A percentile compares a stretch with the other conserved stretches of the same genome.
phyloP scores from a whole-genome alignment of 2,888 invertebrate species.

The Nomada ferruginata region DNA sequence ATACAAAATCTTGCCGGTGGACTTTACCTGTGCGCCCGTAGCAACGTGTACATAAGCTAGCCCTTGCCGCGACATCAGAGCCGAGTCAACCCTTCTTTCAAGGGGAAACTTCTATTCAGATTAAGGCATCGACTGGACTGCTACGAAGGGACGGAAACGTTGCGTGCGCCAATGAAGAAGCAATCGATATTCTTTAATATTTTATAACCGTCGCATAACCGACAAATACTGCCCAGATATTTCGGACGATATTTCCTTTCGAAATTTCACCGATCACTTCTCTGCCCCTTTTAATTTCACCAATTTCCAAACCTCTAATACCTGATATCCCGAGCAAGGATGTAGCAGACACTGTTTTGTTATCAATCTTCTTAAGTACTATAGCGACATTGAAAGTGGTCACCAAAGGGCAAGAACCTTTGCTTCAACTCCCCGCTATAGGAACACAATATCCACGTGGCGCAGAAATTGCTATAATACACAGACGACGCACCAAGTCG shows the following conservation, averaged over 20 bases:
- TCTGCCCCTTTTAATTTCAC: neutral
- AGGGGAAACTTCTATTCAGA: constrained; percentile 7
- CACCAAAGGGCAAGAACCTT: neutral
- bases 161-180: neutral
- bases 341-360: too few relatives aligned
- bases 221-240: neutral
- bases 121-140: constrained; percentile 13
- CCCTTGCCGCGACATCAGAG: neutral
- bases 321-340: too few relatives aligned
- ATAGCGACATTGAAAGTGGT: neutral
- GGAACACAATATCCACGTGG: neutral
- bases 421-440: neutral
- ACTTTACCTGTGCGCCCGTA: neutral
- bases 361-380: too few relatives aligned
- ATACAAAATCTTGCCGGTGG: constrained; percentile 2
- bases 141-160: constrained; percentile 1
- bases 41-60: neutral
- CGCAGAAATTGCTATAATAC: neutral
- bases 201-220: neutral
- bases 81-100: constrained; percentile 9
- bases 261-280: neutral
- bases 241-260: too few relatives aligned
- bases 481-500: neutral
- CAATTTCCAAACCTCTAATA: neutral
- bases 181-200: constrained; percentile 25